Conservation (phyloP, 2,113 vertebrate genomes). For the Gobius niger region DNA sequence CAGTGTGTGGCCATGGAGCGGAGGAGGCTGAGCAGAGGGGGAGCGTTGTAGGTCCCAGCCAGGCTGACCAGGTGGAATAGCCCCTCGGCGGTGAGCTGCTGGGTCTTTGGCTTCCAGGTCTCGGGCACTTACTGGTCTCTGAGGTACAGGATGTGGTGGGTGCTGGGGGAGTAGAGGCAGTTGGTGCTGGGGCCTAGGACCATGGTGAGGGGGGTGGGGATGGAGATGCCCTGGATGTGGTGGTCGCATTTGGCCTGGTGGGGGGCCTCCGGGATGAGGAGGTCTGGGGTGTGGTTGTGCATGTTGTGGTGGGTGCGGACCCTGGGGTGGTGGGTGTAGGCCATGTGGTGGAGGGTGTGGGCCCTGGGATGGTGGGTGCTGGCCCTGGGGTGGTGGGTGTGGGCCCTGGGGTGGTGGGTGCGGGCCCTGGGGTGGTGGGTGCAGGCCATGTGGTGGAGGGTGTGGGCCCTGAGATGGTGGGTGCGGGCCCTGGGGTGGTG, state of each 20-base stretch:
- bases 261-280: slow-evolving; percentile 51
- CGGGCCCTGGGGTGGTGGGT: neutral
- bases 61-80: slow-evolving; percentile 51
- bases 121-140: slow-evolving; percentile 91
- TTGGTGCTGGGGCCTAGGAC: slow-evolving; percentile 67
- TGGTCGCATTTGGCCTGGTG: slow-evolving; percentile 71
- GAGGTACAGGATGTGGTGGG: slow-evolving; percentile 73
- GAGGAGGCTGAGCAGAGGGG: slow-evolving; percentile 64
- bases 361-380: slow-evolving; percentile 53
- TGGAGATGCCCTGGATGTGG: slow-evolving; percentile 75
- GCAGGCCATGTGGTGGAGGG: neutral
- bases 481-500: neutral
- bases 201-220: slow-evolving; percentile 65
- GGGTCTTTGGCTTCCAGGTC: slow-evolving; percentile 93
- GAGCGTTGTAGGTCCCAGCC: slow-evolving; percentile 69
- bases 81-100: slow-evolving; percentile 64
- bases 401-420: neutral
- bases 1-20: slow-evolving; percentile 80
- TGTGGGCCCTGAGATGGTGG: neutral
- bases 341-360: neutral
- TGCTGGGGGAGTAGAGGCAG: slow-evolving; percentile 72
- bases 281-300: slow-evolving; percentile 58
- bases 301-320: no score
- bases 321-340: neutral
- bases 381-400: neutral